Percentiles rank a stretch among this genome's conserved stretches.
Evolutionary conservation across 1,140 invertebrate species (phyloP).

Genomic region (Drosophila funebris): DNA sequence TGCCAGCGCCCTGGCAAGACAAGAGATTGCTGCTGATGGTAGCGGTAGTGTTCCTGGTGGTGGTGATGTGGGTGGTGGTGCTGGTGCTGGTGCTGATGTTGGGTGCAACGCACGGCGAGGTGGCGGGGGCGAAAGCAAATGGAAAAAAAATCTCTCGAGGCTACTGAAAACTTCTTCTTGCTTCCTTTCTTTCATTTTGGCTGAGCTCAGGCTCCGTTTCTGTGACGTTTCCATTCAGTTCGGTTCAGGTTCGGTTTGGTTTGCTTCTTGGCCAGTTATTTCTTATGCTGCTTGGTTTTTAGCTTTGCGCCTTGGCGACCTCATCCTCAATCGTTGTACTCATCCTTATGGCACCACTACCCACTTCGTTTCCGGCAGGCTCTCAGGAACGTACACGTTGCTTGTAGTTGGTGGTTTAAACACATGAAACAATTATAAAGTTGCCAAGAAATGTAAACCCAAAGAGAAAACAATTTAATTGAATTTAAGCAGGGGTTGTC

Average conservation of each 20-base stretch:
- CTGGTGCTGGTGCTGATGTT: background rate
- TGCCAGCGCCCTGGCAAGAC: slow-evolving; percentile 21
- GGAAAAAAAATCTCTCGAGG: slow-evolving; percentile 77
- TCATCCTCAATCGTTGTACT: background rate
- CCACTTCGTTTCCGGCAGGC: background rate
- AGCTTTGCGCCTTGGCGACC: slow-evolving; percentile 65
- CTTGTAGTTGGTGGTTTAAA: slow-evolving; percentile 68
- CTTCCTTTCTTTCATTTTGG: slow-evolving; percentile 2
- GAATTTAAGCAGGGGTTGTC: slow-evolving; percentile 81
- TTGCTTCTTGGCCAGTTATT: slow-evolving; percentile 64
- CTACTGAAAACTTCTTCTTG: slow-evolving; percentile 67
- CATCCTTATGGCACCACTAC: background rate
- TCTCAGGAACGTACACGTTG: slow-evolving; percentile 13
- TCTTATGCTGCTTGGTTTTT: slow-evolving; percentile 73
- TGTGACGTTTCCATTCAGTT: slow-evolving; percentile 24
- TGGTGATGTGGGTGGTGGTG: slow-evolving; percentile 1
- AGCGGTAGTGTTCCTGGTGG: background rate
- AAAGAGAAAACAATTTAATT: slow-evolving; percentile 82
- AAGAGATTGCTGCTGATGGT: background rate
- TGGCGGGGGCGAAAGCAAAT: slow-evolving; percentile 17
- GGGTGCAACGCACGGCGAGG: background rate
- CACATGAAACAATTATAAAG: slow-evolving; percentile 82
- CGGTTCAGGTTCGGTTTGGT: slow-evolving; percentile 7
- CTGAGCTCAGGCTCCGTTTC: background rate
- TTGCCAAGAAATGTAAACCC: slow-evolving; percentile 80